A percentile compares a stretch with the other conserved stretches of the same genome.
Conservation (phyloP, 2,888 invertebrate species). For the Caenorhabditis sp. region DNA sequence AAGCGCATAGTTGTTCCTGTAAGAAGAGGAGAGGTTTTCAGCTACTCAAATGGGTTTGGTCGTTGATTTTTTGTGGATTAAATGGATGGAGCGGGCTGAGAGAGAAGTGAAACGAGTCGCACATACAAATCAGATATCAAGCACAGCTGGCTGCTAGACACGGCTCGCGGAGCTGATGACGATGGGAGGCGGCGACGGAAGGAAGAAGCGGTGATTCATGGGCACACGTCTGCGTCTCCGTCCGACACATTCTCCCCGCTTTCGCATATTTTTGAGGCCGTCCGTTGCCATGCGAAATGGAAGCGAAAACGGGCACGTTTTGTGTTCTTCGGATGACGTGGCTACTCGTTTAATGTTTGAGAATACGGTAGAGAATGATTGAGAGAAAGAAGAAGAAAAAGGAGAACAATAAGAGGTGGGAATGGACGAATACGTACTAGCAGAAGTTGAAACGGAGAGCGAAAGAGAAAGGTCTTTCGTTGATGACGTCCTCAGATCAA, state of each 20-base stretch:
- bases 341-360: slow-evolving; percentile 2
- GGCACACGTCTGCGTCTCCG: slow-evolving; percentile 27
- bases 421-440: neutral
- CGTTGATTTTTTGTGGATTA: too few species aligned
- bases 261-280: slow-evolving; percentile 20
- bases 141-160: too few species aligned
- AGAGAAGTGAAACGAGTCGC: neutral
- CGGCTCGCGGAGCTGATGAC: too few species aligned
- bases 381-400: neutral
- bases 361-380: neutral
- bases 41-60: too few species aligned
- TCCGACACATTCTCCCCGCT: slow-evolving; percentile 5
- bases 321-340: slow-evolving; percentile 37
- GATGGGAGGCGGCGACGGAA: neutral
- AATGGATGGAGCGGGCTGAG: slow-evolving; percentile 3
- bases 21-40: neutral
- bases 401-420: neutral
- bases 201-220: slow-evolving; percentile 20
- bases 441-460: neutral
- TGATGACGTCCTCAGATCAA: slow-evolving; percentile 1
- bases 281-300: slow-evolving; percentile 18
- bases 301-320: slow-evolving; percentile 33
- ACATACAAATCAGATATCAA: slow-evolving; percentile 48
- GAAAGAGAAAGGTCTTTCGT: neutral
- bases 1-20: slow-evolving; percentile 39